Conservation (phyloP, 1,140 invertebrate species). For the Linepithema humile region DNA sequence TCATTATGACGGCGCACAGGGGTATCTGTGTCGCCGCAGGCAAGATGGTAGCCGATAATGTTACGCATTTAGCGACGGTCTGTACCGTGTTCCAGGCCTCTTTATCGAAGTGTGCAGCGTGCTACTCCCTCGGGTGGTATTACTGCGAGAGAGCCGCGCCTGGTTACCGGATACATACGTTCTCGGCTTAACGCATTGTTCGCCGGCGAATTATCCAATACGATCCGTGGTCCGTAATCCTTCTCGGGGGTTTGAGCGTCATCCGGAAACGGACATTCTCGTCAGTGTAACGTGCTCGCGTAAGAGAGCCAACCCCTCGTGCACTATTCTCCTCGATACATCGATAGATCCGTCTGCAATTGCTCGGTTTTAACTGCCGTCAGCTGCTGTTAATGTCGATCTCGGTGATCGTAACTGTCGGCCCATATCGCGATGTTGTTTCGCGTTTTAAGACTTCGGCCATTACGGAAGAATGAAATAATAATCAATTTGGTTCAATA, state of each 20-base stretch:
- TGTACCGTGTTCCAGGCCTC: neutral
- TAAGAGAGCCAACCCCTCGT: neutral
- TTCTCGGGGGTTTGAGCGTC: constrained; percentile 45
- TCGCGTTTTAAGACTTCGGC: neutral
- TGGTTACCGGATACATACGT: constrained; percentile 45
- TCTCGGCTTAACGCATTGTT: constrained; percentile 48
- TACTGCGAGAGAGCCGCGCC: constrained; percentile 5
- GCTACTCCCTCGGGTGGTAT: constrained; percentile 39
- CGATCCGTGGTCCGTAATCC: constrained; percentile 56
- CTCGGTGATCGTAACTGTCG: constrained; percentile 9
- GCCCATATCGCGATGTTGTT: neutral
- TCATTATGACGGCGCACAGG: constrained; percentile 22
- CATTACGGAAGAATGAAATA: neutral
- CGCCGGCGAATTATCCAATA: constrained; percentile 63
- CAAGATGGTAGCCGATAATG: constrained; percentile 46
- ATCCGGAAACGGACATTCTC: constrained; percentile 26
- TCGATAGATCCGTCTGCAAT: constrained; percentile 31
- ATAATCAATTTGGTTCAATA: too few relatives aligned
- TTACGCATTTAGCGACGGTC: constrained; percentile 45
- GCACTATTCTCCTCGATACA: neutral
- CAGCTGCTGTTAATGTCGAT: constrained; percentile 54
- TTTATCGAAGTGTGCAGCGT: constrained; percentile 39
- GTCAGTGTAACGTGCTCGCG: neutral
- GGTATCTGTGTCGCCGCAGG: constrained; percentile 38
- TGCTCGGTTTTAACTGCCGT: constrained; percentile 48